Evolutionary conservation across 2,113 vertebrate genomes (phyloP).

Genomic region (Salvelinus alpinus): DNA sequence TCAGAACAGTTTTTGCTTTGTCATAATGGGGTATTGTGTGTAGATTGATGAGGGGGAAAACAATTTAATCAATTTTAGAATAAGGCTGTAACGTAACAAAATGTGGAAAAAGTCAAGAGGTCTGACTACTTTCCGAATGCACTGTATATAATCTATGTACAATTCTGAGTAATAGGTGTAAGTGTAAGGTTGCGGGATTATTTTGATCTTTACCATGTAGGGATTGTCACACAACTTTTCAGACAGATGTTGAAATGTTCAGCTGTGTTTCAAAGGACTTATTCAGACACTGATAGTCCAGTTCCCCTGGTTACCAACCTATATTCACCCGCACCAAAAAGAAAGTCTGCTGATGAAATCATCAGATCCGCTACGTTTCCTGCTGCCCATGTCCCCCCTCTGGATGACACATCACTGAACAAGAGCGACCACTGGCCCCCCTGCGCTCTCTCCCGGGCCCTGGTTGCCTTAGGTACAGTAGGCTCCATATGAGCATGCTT

Average conservation of each 20-base stretch:
- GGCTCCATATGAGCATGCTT: slow-evolving; percentile 55
- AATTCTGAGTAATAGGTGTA: no score
- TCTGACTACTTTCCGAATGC: no score
- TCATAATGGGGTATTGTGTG: no score
- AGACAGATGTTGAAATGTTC: slow-evolving; percentile 37
- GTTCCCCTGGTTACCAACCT: slow-evolving; percentile 83
- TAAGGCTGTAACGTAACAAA: no score
- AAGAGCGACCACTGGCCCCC: slow-evolving; percentile 88
- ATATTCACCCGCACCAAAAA: slow-evolving; percentile 92
- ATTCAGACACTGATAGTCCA: slow-evolving; percentile 71
- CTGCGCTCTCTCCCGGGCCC: slow-evolving; percentile 75
- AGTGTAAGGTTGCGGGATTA: no score
- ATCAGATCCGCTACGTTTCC: slow-evolving; percentile 99
- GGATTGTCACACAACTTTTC: slow-evolving; percentile 8
- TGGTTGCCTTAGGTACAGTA: slow-evolving; percentile 84
- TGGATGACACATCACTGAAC: slow-evolving; percentile 86
- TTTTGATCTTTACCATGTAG: background rate
- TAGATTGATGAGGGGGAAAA: no score
- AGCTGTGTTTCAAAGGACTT: slow-evolving; percentile 46
- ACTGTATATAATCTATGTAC: no score
- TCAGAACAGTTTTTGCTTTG: no score
- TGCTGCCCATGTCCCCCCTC: slow-evolving; percentile 90
- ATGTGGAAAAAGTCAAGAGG: no score
- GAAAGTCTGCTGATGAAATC: slow-evolving; percentile 92
- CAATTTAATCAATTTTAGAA: no score